Conservation (phyloP, 2,888 invertebrate genomes). For the Pardosa pseudoannulata region DNA sequence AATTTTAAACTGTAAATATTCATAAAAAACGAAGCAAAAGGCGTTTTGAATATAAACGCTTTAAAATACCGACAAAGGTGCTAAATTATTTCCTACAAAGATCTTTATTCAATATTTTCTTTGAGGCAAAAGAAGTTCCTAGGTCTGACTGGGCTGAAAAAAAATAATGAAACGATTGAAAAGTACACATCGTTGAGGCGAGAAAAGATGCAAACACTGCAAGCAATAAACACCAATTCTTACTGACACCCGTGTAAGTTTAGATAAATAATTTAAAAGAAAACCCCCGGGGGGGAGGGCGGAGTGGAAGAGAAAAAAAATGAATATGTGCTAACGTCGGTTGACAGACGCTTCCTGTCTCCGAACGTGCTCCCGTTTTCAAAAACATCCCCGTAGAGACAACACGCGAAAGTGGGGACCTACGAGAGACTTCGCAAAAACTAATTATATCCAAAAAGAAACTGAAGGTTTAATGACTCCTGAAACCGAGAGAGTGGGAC, state of each 20-base stretch:
- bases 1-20: too few relatives aligned
- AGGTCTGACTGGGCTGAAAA: too few relatives aligned
- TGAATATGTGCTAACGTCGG: neutral
- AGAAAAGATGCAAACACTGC: neutral
- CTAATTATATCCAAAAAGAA: constrained; percentile 58
- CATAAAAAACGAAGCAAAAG: too few relatives aligned
- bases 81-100: too few relatives aligned
- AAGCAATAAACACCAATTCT: neutral
- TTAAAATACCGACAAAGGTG: too few relatives aligned
- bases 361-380: constrained; percentile 51
- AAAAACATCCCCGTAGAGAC: constrained; percentile 31
- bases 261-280: neutral
- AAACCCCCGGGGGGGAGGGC: neutral
- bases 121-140: too few relatives aligned
- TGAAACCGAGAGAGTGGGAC: neutral
- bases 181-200: too few relatives aligned
- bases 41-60: too few relatives aligned
- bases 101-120: too few relatives aligned
- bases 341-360: constrained; percentile 55
- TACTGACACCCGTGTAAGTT: neutral
- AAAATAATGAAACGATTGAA: too few relatives aligned
- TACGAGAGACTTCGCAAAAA: constrained; percentile 22
- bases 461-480: constrained; percentile 37
- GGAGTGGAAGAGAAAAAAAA: neutral
- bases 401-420: neutral